These are phyloP conservation scores for Leptocoma aspasia DNA, from an alignment of 2,113 vertebrate genomes.

Conservation along the genomic window DNA sequence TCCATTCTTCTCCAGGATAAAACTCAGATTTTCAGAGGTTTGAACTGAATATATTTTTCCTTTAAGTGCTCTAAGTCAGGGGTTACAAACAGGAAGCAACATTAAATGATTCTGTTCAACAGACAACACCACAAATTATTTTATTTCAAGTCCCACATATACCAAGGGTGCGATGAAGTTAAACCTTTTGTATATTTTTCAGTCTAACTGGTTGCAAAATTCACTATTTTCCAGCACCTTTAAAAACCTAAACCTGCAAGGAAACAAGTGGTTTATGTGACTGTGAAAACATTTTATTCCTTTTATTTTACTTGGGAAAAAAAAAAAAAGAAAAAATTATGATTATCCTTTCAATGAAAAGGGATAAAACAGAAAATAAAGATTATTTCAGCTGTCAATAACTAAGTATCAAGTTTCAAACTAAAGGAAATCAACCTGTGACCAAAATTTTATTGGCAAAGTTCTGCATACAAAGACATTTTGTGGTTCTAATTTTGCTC, in stretches of 20 bases:
- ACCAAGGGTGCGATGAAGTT: not conserved
- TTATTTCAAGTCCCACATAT: not conserved
- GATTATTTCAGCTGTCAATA: not conserved
- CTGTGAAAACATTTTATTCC: not conserved
- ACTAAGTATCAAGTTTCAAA: not conserved
- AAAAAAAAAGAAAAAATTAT: too few species aligned
- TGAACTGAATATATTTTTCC: not conserved
- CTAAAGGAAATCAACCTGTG: not conserved
- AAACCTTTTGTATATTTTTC: not conserved
- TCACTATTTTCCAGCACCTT: not conserved
- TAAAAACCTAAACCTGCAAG: not conserved
- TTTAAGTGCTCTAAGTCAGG: not conserved
- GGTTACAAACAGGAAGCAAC: not conserved
- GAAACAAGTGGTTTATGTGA: not conserved
- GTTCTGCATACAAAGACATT: not conserved
- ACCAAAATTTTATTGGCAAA: constrained; percentile 3
- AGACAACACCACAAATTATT: not conserved
- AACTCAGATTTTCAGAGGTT: not conserved
- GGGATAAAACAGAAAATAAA: not conserved
- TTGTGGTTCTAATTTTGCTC: not conserved
- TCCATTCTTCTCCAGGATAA: not conserved
- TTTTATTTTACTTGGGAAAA: not conserved
- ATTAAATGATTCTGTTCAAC: constrained; percentile 10
- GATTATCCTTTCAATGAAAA: not conserved
- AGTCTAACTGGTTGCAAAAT: not conserved